Conservation (phyloP, 2,888 invertebrate genomes). For the Spialia ferax region DNA sequence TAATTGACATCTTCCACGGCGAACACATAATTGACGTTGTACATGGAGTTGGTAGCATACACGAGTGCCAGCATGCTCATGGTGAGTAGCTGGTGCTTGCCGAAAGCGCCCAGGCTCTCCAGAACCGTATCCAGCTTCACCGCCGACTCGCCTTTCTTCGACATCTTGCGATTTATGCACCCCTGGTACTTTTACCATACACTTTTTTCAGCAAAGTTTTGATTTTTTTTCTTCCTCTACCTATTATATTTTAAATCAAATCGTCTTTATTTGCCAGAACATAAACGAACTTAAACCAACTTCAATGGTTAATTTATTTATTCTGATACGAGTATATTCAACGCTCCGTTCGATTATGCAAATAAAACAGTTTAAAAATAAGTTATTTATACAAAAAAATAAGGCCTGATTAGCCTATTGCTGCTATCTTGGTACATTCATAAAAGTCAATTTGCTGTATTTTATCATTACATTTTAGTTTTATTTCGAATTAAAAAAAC, state of each 20-base stretch:
- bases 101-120: constrained; percentile 76
- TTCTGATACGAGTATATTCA: too few relatives aligned
- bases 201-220: too few relatives aligned
- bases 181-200: neutral
- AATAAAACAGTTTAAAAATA: too few relatives aligned
- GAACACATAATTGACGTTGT: constrained; percentile 79
- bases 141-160: constrained; percentile 44
- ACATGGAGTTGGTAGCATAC: constrained; percentile 80
- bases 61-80: constrained; percentile 75
- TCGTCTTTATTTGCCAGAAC: neutral
- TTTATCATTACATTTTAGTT: neutral
- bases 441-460: neutral
- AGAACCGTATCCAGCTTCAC: constrained; percentile 77
- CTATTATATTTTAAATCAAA: too few relatives aligned
- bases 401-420: neutral
- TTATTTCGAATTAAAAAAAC: neutral
- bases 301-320: too few relatives aligned
- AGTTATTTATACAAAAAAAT: too few relatives aligned
- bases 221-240: too few relatives aligned
- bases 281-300: too few relatives aligned
- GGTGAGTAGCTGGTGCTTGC: constrained; percentile 75
- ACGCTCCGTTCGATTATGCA: too few relatives aligned
- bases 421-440: neutral
- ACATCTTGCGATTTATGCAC: constrained; percentile 8
- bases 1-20: constrained; percentile 75